Percentiles rank a stretch among this genome's conserved stretches.
phyloP scores from a whole-genome alignment of 1,140 invertebrate species.

The Neelides sp. region DNA sequence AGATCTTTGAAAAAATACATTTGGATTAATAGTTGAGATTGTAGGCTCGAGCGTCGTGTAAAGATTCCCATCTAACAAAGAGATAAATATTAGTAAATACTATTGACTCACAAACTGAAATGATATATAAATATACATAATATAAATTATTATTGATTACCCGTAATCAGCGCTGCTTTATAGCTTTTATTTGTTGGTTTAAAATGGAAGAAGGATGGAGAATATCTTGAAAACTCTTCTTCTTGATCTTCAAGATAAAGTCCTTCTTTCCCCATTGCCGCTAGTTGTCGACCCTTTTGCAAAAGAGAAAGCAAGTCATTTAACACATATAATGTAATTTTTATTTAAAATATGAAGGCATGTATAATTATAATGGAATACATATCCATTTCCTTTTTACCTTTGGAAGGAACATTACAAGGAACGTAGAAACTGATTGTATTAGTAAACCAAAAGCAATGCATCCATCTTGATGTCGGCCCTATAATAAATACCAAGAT shows the following conservation, averaged over 20 bases:
- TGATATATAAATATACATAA: too few relatives aligned
- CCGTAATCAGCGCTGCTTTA: constrained; percentile 26
- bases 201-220: constrained; percentile 80
- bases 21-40: constrained; percentile 60
- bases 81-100: too few relatives aligned
- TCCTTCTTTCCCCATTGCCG: constrained; percentile 70
- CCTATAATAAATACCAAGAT: constrained; percentile 9
- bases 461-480: constrained; percentile 58
- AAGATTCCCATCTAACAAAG: constrained; percentile 49
- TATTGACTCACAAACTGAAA: too few relatives aligned
- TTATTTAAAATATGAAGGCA: not conserved
- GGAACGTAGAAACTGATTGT: constrained; percentile 67
- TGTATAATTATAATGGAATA: too few relatives aligned
- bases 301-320: constrained; percentile 5
- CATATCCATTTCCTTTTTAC: too few relatives aligned
- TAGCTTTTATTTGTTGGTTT: constrained; percentile 46
- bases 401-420: constrained; percentile 87
- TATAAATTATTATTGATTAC: too few relatives aligned
- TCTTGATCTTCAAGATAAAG: constrained; percentile 60
- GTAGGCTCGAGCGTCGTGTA: constrained; percentile 50
- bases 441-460: constrained; percentile 71
- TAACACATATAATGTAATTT: not conserved
- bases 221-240: constrained; percentile 65
- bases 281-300: constrained; percentile 69
- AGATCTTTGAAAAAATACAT: constrained; percentile 63